phyloP scores from a whole-genome alignment of 2,797 vertebrate species.

The Coregonus sp. region DNA sequence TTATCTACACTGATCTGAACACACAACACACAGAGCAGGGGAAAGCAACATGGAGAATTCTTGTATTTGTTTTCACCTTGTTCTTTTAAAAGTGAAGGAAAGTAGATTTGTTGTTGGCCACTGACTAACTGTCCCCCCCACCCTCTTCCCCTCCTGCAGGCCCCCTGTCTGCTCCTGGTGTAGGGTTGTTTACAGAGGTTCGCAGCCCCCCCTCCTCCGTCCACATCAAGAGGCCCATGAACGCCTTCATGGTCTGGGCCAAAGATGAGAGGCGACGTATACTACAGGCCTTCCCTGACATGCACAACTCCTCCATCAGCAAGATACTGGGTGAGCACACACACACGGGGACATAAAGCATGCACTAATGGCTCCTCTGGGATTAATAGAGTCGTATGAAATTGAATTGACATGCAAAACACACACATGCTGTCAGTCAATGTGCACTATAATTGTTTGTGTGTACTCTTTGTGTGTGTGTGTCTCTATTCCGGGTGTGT shows the following conservation, averaged over 20 bases:
- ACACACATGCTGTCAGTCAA: neutral
- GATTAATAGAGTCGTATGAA: no score
- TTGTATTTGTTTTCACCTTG: neutral
- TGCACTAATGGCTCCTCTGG: no score
- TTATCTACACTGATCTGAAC: neutral
- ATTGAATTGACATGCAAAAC: no score
- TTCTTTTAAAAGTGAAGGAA: neutral
- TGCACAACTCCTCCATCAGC: constrained; percentile 99
- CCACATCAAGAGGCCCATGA: constrained; percentile 98
- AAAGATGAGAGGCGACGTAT: constrained; percentile 88
- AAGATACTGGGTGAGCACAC: constrained; percentile 92
- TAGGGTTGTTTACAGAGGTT: constrained; percentile 82
- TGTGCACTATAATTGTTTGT: neutral
- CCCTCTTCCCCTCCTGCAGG: constrained; percentile 53
- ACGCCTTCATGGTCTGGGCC: constrained; percentile 99
- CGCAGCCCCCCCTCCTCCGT: constrained; percentile 82
- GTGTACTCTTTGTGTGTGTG: constrained; percentile 13
- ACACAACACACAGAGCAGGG: neutral
- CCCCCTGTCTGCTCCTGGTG: constrained; percentile 63
- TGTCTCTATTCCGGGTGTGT: constrained; percentile 57
- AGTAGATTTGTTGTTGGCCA: no score
- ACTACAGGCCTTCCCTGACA: constrained; percentile 94
- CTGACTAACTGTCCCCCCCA: constrained; percentile 8
- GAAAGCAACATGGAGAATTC: neutral
- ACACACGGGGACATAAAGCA: neutral